These are phyloP conservation scores for Cavia porcellus DNA, from an alignment of 2,113 vertebrate genomes.

Conservation along the genomic window DNA sequence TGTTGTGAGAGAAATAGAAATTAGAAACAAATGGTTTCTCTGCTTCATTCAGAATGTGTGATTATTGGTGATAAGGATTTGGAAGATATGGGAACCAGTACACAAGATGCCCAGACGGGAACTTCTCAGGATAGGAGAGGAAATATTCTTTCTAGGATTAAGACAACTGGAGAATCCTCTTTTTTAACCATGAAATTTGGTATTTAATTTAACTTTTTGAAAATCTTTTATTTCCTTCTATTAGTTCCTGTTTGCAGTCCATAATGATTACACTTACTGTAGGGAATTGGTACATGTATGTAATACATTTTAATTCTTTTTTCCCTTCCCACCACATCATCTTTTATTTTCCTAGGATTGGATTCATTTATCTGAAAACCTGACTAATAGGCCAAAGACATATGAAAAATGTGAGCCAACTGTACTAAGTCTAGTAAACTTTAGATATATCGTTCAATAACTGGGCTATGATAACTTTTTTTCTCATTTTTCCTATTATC, in stretches of 20 bases:
- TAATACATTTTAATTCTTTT: background rate
- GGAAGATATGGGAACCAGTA: background rate
- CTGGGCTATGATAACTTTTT: background rate
- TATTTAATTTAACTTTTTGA: background rate
- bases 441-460: background rate
- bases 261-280: background rate
- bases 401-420: background rate
- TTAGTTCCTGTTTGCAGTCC: background rate
- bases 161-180: background rate
- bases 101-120: background rate
- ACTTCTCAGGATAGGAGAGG: background rate
- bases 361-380: background rate
- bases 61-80: background rate
- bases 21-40: background rate
- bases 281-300: background rate
- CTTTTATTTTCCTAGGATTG: background rate
- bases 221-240: background rate
- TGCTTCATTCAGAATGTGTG: background rate
- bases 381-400: background rate
- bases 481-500: background rate
- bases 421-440: background rate
- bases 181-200: background rate
- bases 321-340: background rate
- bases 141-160: background rate
- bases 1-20: slow-evolving; percentile 28